Evolutionary conservation across 1,140 invertebrate genomes (phyloP).

Genomic region (Sarcophaga peregrina): DNA sequence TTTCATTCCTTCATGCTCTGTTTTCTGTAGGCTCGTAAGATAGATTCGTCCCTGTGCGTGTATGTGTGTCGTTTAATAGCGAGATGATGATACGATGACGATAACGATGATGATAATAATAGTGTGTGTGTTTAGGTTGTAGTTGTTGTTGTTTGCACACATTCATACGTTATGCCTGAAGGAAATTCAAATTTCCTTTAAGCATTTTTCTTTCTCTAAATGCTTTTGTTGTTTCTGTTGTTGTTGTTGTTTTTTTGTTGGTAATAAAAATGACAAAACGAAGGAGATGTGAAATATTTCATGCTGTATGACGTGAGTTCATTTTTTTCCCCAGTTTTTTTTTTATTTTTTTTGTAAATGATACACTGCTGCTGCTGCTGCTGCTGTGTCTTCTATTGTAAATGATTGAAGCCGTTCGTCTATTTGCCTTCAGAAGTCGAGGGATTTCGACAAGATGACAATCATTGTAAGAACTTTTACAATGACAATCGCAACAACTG

Average conservation of each 20-base stretch:
- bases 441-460: conserved; percentile 10
- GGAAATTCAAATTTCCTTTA: conserved; percentile 22
- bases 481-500: too few species aligned
- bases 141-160: too few species aligned
- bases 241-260: not conserved
- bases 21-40: too few species aligned
- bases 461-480: not conserved
- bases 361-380: not conserved
- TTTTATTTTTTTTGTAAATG: too few species aligned
- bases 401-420: not conserved
- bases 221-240: not conserved
- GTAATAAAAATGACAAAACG: not conserved
- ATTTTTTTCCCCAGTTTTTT: not conserved
- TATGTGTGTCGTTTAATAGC: too few species aligned
- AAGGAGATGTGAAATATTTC: not conserved
- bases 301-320: not conserved
- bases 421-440: not conserved
- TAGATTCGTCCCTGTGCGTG: too few species aligned
- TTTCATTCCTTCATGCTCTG: too few species aligned
- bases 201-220: not conserved
- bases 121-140: too few species aligned
- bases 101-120: too few species aligned
- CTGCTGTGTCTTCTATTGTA: not conserved
- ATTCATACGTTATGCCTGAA: not conserved
- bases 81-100: too few species aligned